A percentile compares a stretch with the other conserved stretches of the same genome.
phyloP scores from a whole-genome alignment of 2,888 invertebrate species.

The Philonicus albiceps region DNA sequence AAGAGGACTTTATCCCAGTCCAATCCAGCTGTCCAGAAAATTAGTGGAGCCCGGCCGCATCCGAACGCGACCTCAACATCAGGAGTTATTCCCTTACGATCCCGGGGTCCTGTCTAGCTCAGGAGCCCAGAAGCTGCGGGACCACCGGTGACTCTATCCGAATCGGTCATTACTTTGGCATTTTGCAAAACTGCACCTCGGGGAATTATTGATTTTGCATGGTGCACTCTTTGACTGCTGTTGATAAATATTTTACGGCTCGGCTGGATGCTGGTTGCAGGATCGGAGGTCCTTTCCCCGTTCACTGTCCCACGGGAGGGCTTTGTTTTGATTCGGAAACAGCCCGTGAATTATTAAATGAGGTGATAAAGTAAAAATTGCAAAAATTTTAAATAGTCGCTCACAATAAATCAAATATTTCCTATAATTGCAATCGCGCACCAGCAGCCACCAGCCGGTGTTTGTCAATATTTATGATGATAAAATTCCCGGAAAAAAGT shows the following conservation, averaged over 20 bases:
- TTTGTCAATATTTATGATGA: not conserved
- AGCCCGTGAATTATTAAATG: not conserved
- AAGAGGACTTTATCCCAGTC: not conserved
- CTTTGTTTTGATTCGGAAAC: not conserved
- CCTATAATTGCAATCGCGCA: not conserved
- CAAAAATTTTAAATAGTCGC: not conserved
- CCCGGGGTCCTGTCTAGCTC: not conserved
- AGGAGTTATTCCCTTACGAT: not conserved
- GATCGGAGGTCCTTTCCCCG: not conserved
- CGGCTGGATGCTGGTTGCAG: not conserved
- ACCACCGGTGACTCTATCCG: not conserved
- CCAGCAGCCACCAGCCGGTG: not conserved
- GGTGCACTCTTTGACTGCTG: not conserved
- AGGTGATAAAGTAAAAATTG: conserved; percentile 5
- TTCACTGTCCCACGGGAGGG: not conserved
- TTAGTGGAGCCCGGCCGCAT: not conserved
- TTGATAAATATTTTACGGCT: conserved; percentile 34
- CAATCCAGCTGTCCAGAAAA: not conserved
- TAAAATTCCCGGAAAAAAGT: not conserved
- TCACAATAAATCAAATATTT: not conserved
- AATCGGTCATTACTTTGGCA: conserved; percentile 12
- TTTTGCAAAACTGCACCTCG: conserved; percentile 37
- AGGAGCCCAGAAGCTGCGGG: not conserved
- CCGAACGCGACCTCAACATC: not conserved
- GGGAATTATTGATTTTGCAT: conserved; percentile 38